These are phyloP conservation scores for Trachemys scripta DNA, from an alignment of 2,113 vertebrate genomes.

Conservation along the genomic window DNA sequence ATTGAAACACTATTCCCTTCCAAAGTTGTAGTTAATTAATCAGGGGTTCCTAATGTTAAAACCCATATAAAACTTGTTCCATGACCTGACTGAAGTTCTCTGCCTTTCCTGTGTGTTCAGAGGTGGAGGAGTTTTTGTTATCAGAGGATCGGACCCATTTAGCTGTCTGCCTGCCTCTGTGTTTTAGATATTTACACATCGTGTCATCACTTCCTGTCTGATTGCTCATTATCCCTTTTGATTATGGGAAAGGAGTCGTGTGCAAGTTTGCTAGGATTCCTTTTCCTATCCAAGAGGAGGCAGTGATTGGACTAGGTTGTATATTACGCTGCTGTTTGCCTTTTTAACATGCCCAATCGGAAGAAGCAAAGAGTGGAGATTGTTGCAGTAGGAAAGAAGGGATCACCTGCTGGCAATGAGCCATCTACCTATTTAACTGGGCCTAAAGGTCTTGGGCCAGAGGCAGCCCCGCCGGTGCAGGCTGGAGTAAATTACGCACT, in stretches of 20 bases:
- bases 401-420: neutral
- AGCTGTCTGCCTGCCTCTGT: constrained; percentile 26
- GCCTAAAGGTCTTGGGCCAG: fast-evolving
- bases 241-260: neutral
- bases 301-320: neutral
- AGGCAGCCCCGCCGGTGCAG: fast-evolving
- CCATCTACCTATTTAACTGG: fast-evolving
- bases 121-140: neutral
- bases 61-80: neutral
- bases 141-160: neutral
- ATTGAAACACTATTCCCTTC: neutral
- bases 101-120: neutral
- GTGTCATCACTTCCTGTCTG: neutral
- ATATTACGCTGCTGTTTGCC: fast-evolving
- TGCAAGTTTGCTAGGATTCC: neutral
- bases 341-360: fast-evolving
- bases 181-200: neutral
- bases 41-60: neutral
- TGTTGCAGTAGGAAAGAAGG: neutral
- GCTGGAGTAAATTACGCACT: neutral
- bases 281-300: neutral
- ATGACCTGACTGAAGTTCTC: neutral
- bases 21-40: neutral
- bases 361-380: fast-evolving
- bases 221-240: neutral